Conservation (phyloP, 2,888 invertebrate genomes). For the Parasteatoda lunata region DNA sequence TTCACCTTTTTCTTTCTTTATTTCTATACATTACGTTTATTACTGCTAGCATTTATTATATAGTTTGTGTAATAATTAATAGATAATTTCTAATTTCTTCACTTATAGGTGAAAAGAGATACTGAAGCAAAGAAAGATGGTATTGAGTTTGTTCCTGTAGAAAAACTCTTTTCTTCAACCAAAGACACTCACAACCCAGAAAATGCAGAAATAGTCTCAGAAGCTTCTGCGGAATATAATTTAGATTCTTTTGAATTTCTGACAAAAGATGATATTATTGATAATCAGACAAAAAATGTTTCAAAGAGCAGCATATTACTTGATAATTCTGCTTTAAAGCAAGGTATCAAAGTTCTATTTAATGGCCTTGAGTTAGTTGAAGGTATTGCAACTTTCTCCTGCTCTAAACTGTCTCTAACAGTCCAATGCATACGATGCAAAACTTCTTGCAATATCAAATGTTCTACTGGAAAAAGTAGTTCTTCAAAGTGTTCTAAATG, state of each 20-base stretch:
- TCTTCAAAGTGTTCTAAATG: conserved; percentile 73
- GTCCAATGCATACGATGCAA: conserved; percentile 70
- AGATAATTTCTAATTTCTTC: not conserved
- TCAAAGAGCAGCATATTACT: not conserved
- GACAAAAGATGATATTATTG: not conserved
- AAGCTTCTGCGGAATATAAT: not conserved
- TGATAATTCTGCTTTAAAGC: conserved; percentile 12
- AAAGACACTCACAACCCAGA: not conserved
- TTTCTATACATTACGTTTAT: not conserved
- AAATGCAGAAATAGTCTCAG: not conserved
- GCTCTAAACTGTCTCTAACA: conserved; percentile 72
- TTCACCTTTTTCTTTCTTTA: not conserved
- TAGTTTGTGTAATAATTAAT: not conserved
- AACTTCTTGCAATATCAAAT: conserved; percentile 71
- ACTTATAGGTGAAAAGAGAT: conserved; percentile 71
- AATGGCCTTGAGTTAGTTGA: conserved; percentile 73
- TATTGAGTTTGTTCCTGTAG: conserved; percentile 73
- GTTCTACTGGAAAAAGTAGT: conserved; percentile 72
- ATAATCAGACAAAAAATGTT: not conserved
- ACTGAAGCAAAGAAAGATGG: conserved; percentile 73
- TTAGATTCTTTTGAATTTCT: not conserved
- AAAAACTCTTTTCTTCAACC: conserved; percentile 37
- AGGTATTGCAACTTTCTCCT: conserved; percentile 72
- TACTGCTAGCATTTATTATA: not conserved
- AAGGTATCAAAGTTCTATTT: conserved; percentile 74